Evolutionary conservation across 1,140 invertebrate genomes (phyloP).

Genomic region (Dicyema japonicum): DNA sequence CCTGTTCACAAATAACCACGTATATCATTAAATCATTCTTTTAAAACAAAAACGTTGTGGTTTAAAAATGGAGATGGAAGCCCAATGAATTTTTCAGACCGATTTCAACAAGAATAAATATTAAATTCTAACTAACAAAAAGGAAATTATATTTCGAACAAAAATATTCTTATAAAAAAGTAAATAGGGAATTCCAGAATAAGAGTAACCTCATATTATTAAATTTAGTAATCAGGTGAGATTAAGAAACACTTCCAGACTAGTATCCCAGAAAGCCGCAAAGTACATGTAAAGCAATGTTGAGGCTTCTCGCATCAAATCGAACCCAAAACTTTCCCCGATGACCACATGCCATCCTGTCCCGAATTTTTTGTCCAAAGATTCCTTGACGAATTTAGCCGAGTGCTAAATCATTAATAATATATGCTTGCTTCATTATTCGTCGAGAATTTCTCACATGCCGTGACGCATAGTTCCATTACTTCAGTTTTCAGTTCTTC

Average conservation of each 20-base stretch:
- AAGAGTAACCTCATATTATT: no score
- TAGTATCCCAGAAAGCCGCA: slow-evolving; percentile 43
- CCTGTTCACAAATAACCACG: no score
- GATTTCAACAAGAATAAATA: no score
- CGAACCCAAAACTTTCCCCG: slow-evolving; percentile 61
- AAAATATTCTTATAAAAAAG: no score
- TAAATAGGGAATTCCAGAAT: no score
- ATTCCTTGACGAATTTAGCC: slow-evolving; percentile 57
- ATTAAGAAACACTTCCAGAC: slow-evolving; percentile 59
- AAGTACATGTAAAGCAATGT: slow-evolving; percentile 63
- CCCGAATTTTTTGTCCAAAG: slow-evolving; percentile 67
- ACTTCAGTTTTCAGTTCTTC: slow-evolving; percentile 58
- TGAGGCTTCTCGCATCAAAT: slow-evolving; percentile 53
- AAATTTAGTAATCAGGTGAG: no score
- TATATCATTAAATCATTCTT: no score
- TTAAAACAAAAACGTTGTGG: no score
- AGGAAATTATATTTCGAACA: no score
- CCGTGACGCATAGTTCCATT: slow-evolving; percentile 52
- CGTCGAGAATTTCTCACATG: slow-evolving; percentile 48
- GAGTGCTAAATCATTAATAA: slow-evolving; percentile 25
- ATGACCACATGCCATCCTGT: slow-evolving; percentile 60
- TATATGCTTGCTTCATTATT: slow-evolving; percentile 33
- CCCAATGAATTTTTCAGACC: no score
- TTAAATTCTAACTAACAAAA: no score
- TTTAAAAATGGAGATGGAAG: no score